Evolutionary conservation across 2,797 vertebrate species (phyloP).

Genomic region (Paedocypris micromegethes): DNA sequence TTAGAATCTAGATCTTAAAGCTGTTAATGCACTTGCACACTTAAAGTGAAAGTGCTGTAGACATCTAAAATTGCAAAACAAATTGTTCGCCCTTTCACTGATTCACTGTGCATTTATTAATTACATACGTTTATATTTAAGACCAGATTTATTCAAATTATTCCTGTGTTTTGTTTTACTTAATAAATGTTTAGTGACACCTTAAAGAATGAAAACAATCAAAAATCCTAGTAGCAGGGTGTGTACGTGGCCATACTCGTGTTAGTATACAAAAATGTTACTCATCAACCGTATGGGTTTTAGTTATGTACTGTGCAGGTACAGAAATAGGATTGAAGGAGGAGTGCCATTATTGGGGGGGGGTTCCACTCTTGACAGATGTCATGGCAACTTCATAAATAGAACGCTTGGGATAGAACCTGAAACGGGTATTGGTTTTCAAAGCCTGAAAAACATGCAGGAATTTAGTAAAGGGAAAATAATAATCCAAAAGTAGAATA

Average conservation of each 20-base stretch:
- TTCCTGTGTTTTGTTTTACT: too few relatives aligned
- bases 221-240: neutral
- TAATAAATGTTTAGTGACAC: too few relatives aligned
- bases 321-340: constrained; percentile 47
- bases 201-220: too few relatives aligned
- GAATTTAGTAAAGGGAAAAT: constrained; percentile 33
- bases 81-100: too few relatives aligned
- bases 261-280: constrained; percentile 12
- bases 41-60: too few relatives aligned
- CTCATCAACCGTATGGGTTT: constrained; percentile 32
- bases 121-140: too few relatives aligned
- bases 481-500: constrained; percentile 9
- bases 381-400: constrained; percentile 74
- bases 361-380: constrained; percentile 60
- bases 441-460: constrained; percentile 64
- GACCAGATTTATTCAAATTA: too few relatives aligned
- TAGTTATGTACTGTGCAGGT: constrained; percentile 23
- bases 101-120: too few relatives aligned
- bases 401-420: constrained; percentile 64
- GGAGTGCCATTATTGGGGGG: constrained; percentile 51
- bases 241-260: constrained; percentile 1
- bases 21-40: too few relatives aligned
- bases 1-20: too few relatives aligned
- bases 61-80: too few relatives aligned
- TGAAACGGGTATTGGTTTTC: constrained; percentile 63